phyloP scores from a whole-genome alignment of 1,140 invertebrate genomes.

The Drosophila ambigua region DNA sequence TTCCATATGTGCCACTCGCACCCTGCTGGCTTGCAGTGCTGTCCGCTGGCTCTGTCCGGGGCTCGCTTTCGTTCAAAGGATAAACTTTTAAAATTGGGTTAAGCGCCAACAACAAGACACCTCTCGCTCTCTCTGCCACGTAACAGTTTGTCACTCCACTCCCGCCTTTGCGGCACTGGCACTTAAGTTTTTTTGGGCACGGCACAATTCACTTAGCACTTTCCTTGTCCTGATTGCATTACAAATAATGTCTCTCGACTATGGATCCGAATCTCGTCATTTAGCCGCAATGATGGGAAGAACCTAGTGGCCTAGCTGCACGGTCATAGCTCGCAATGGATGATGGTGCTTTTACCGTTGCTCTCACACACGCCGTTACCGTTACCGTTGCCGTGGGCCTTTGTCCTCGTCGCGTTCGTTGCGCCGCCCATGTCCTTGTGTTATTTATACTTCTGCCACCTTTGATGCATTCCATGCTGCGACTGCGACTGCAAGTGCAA shows the following conservation, averaged over 20 bases:
- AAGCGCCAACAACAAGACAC: conserved; percentile 38
- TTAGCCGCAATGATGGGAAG: not conserved
- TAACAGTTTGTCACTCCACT: conserved; percentile 33
- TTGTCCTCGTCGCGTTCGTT: conserved; percentile 65
- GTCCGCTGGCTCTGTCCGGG: conserved; percentile 13
- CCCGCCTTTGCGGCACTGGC: conserved; percentile 35
- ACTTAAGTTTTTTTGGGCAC: conserved; percentile 51
- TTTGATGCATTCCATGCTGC: conserved; percentile 55
- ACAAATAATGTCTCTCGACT: conserved; percentile 62
- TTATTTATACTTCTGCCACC: conserved; percentile 66
- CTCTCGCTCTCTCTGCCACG: conserved; percentile 32
- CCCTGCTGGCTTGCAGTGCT: not conserved
- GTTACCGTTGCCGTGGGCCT: conserved; percentile 40
- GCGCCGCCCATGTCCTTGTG: conserved; percentile 74
- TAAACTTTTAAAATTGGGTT: conserved; percentile 75
- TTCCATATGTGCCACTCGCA: conserved; percentile 57
- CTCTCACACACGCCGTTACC: conserved; percentile 26
- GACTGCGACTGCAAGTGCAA: conserved; percentile 40
- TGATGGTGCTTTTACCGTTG: conserved; percentile 54
- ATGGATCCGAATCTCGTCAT: conserved; percentile 5
- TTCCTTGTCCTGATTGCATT: conserved; percentile 64
- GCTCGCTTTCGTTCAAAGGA: conserved; percentile 43
- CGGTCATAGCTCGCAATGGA: conserved; percentile 32
- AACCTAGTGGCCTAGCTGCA: conserved; percentile 56
- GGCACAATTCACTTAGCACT: conserved; percentile 66